Evolutionary conservation across 30 jellyfish, hydroid and myxozoan species (phyloP), one percentile per base, ranked within the genome.

Genomic region (Chrysaora quinquecirrha): DNA sequence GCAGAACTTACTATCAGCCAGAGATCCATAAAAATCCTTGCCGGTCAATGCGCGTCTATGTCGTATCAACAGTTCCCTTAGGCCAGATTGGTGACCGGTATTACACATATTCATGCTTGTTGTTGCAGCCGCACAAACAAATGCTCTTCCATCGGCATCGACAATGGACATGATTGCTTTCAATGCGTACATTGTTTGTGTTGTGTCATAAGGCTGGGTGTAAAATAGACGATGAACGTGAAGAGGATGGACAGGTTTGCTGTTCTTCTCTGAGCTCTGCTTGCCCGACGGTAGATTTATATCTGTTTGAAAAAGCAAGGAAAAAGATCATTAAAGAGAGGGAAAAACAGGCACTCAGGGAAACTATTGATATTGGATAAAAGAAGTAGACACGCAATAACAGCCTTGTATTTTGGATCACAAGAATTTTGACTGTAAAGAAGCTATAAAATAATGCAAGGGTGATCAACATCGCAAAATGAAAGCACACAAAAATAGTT

Each of bases 11-110:
- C 98, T 82, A 29, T 91, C 98, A 31, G 92, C 95, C 14, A 91
- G 78, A 3, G 98, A 91, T 9, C 98, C 98, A 75, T 85, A 91
- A 76, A 91, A 91, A 35, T 91, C 95, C 29, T 86, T 86, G 66
- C 96, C 98, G 7, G 95, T 75, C 81, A 91, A 54, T 18, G 91
- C 98, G 25, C 96, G 75, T 48, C 96, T 68, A 50, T 91, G 98
- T 1, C 98, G 90, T 29, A 91, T 91, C 81, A 91, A 63, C 33
- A 91, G 83, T 78, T 91, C 96, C 25, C 98, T 91, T 4, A 91
- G 65, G 1, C 79, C 75, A 20, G 87, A 48, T 82, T 91, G 98
- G 71, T 91, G 98, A 18, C 95, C 97, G 24, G 98, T 85, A 72
- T 76, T 79, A 56, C 98, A 84, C 80, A 91, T 84, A 74, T 75